phyloP scores from a whole-genome alignment of 1,140 invertebrate species.

The Trichoplusia ni region DNA sequence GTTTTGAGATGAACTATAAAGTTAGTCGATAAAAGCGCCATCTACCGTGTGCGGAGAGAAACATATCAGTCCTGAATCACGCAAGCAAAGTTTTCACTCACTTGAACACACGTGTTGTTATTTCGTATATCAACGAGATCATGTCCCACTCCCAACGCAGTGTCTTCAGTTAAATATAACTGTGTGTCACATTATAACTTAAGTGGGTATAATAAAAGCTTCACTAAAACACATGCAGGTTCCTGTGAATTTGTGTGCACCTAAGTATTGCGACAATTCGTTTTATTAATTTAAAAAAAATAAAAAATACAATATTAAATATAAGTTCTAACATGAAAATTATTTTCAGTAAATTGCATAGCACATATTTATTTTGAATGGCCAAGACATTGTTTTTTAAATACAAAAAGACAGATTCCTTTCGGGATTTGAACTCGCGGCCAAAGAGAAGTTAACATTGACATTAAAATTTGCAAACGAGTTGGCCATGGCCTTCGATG shows the following conservation, averaged over 20 bases:
- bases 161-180: conserved; percentile 36
- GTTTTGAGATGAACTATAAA: no score
- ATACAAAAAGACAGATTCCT: neutral
- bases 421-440: neutral
- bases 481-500: no score
- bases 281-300: neutral
- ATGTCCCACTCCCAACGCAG: conserved; percentile 45
- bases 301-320: neutral
- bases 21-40: no score
- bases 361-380: no score
- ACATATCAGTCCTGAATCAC: conserved; percentile 6
- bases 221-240: conserved; percentile 52
- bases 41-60: neutral
- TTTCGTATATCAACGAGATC: neutral
- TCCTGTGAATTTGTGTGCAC: conserved; percentile 49
- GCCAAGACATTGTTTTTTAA: no score
- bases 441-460: no score
- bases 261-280: conserved; percentile 46
- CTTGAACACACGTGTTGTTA: no score
- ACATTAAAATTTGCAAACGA: no score
- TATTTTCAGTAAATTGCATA: neutral
- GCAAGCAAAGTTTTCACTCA: conserved; percentile 18
- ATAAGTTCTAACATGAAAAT: neutral
- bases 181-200: conserved; percentile 30
- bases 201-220: conserved; percentile 45